Evolutionary conservation across 1,140 invertebrate genomes (phyloP), one percentile per base, ranked within the genome.

Genomic region (Helicorthomorpha holstii): DNA sequence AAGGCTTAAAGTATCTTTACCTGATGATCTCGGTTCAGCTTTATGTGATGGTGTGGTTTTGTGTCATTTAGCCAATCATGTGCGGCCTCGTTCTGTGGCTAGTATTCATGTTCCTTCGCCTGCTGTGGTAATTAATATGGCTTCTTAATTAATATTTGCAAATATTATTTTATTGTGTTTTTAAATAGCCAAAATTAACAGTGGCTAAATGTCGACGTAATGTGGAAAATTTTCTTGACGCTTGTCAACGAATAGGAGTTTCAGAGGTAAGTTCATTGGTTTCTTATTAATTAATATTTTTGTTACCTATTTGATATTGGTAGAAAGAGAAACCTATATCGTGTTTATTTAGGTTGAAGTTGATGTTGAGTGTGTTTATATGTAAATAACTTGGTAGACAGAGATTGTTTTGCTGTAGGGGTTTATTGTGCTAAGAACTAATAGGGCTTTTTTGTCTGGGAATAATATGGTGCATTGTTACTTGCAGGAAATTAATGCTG

Each of bases 81-180:
- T 95, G 54, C 76, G 80, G 57, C 87, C 90, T 14, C 74, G 86
- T 58, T 81, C 89, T 45, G 88, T 95, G 34, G 82, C 83, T 48
- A 91, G 84, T 63, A 92, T 95, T 54, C 89, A 93, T 71, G 90
- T 95, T 61, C 89, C 90, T 57, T 93, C 88, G 54, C 83, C 87
- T 50, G 84, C 87, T 62, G 87, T 91, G 75, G 89, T 93, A 69
- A 79, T 79, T 72, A 60, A 53, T 46, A 34, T 21, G 2, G 16
- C 22, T 27, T 56, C 52, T 14, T 56, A 55, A 3, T 38, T 29
- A 41, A 51, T 50, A 16, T 34, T 26, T 14, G 19, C 10, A 56
- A 14, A n/a, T 58, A 16, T 24, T n/a, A 16, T 25, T 16, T 19
- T 43, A 59, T 61, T 57, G 21, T 34, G 53, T 57, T 53, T 64